Evolutionary conservation across 1,140 invertebrate genomes (phyloP), one percentile per base, ranked within the genome.

Genomic region (Grapholita molesta): DNA sequence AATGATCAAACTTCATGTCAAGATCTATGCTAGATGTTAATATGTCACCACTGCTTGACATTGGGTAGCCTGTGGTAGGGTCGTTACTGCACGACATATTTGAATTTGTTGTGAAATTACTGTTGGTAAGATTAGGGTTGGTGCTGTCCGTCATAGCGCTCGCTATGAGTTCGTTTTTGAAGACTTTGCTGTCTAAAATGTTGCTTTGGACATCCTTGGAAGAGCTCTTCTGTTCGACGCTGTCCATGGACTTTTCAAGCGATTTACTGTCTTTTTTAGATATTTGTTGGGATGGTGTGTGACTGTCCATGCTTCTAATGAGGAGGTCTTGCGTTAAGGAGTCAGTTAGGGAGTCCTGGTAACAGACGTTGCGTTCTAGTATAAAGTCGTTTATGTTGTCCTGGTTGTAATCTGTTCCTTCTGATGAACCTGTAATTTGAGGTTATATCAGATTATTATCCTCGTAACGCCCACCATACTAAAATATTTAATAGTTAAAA

Each of bases 1-100:
- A 92, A 79, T 92, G 91, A 75, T 92, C 92, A 69, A 92, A 92
- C 70, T 92, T 92, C 88, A 92, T 92, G 53, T 92, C 92, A 42
- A 92, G 76, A 82, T 92, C 92, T 55, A 91, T 82, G 28, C 91
- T 92, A 5, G 92, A 92, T 0, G 91, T 88, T 33, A 92, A 32
- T 0, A 92, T 73, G 38, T 90, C 91, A 0, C 84, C 88, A 64
- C 89, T 92, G 42, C 87, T 92, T 0, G 90, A 83, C 87, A 91
- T 90, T 0, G 90, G 88, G 64, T 91, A 92, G 3, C 88, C 89
- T 3, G 89, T 91, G 0, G 85, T 84, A 1, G 84, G 85, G 67
- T 92, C 89, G 30, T 89, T 91, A 28, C 89, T 92, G 2, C 76
- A 85, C 0, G 91, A 91, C 82, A 90, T 92, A 38, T 92, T 91